Percentiles rank a stretch among this genome's conserved stretches.
phyloP scores from a whole-genome alignment of 2,888 invertebrate genomes.

The Caprella mutica region DNA sequence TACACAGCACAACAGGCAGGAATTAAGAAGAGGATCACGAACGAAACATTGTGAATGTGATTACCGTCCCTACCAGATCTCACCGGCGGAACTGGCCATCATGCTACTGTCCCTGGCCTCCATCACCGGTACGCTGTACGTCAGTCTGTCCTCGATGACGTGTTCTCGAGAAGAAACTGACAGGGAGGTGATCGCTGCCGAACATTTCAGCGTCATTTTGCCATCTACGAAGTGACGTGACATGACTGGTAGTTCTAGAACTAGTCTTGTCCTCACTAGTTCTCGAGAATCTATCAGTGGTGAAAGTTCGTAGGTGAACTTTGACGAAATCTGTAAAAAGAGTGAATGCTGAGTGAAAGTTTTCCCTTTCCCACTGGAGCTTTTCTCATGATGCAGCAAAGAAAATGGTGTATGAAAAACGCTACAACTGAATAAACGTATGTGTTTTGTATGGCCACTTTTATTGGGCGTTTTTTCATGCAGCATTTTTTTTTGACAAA shows the following conservation, averaged over 20 bases:
- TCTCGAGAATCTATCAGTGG: not conserved
- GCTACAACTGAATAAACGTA: no score
- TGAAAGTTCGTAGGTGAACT: not conserved
- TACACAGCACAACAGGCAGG: no score
- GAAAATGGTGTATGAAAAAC: no score
- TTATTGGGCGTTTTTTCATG: no score
- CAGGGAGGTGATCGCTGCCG: not conserved
- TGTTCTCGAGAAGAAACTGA: not conserved
- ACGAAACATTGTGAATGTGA: no score
- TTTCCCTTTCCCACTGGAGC: no score
- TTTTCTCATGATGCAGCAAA: no score
- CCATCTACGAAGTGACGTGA: constrained; percentile 2
- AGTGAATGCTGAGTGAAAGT: not conserved
- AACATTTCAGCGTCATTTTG: not conserved
- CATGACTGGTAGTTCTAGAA: not conserved
- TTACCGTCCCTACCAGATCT: no score
- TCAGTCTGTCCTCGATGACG: not conserved
- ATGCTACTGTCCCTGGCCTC: constrained; percentile 5
- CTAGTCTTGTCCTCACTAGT: not conserved
- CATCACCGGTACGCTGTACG: constrained; percentile 8
- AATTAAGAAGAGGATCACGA: no score
- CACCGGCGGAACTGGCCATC: no score
- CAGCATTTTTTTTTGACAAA: no score
- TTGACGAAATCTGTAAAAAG: not conserved
- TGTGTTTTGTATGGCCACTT: no score